phyloP scores from a whole-genome alignment of 2,888 invertebrate species.

The Temnothorax rugatulus region DNA sequence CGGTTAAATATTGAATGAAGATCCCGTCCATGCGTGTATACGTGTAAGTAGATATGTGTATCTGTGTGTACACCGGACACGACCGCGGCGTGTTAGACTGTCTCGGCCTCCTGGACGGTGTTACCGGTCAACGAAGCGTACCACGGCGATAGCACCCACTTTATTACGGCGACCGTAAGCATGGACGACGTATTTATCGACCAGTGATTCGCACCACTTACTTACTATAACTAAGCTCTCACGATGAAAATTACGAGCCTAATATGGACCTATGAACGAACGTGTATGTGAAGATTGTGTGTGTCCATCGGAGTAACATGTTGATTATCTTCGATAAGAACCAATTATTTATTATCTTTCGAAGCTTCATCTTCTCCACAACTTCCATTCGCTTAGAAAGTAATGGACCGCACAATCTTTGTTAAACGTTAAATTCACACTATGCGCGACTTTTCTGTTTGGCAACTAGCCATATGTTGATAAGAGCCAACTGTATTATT shows the following conservation, averaged over 20 bases:
- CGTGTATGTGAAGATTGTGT: not conserved
- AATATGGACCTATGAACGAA: constrained; percentile 10
- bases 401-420: not conserved
- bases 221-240: constrained; percentile 37
- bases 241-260: constrained; percentile 45
- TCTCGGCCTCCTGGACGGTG: constrained; percentile 47
- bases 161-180: constrained; percentile 56
- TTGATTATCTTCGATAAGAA: constrained; percentile 25
- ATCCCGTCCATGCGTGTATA: constrained; percentile 3
- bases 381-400: not conserved
- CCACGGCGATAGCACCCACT: constrained; percentile 62
- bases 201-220: constrained; percentile 52
- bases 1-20: constrained; percentile 61
- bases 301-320: not conserved
- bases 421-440: not conserved
- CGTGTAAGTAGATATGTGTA: not conserved
- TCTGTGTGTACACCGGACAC: constrained; percentile 11
- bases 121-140: constrained; percentile 59
- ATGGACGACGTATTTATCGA: constrained; percentile 57
- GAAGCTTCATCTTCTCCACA: not conserved
- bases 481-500: not conserved
- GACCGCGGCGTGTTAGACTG: constrained; percentile 29
- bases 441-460: not conserved
- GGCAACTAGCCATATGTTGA: not conserved
- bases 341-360: constrained; percentile 13